Evolutionary conservation across 2,113 vertebrate species (phyloP).

Genomic region (Bos javanicus): DNA sequence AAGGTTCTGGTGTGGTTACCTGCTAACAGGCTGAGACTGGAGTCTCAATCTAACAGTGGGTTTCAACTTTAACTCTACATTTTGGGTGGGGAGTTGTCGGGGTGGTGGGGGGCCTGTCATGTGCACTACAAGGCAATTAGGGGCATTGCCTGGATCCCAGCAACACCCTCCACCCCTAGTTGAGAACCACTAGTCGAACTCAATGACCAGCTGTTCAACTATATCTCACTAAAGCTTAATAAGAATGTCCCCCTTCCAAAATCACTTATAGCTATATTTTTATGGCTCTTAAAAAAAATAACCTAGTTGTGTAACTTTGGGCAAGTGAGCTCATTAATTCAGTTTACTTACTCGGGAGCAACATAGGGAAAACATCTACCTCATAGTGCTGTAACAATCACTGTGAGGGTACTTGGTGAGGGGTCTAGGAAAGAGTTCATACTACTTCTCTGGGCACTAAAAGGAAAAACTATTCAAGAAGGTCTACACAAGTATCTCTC

Average conservation of each 20-base stretch:
- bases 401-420: neutral
- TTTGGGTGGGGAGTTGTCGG: neutral
- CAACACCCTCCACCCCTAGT: neutral
- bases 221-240: neutral
- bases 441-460: no score
- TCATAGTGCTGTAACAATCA: neutral
- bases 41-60: neutral
- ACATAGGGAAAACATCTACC: accelerated
- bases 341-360: neutral
- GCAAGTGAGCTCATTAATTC: neutral
- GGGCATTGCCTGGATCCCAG: neutral
- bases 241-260: neutral
- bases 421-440: neutral
- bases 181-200: neutral
- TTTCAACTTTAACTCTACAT: neutral
- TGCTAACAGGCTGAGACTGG: neutral
- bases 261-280: neutral
- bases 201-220: neutral
- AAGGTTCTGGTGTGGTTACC: neutral
- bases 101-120: neutral
- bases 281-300: neutral
- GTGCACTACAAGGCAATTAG: accelerated
- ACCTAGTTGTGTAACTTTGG: neutral
- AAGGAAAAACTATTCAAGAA: neutral
- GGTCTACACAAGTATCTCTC: neutral